Evolutionary conservation across 1,140 invertebrate species (phyloP), one percentile per base, ranked within the genome.

Genomic region (Zaprionus camerounensis): DNA sequence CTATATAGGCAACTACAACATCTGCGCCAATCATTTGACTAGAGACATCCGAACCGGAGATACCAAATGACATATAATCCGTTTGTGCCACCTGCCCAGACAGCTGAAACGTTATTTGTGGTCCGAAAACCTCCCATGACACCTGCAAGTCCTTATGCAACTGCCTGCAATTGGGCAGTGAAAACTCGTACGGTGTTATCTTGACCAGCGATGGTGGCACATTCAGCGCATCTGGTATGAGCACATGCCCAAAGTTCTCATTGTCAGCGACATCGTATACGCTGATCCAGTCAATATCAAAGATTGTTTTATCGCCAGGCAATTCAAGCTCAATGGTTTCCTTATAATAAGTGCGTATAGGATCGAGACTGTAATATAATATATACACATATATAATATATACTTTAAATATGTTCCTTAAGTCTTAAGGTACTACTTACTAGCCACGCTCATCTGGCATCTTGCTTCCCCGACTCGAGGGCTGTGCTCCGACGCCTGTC

Each of bases 401-500:
- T 24, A 5, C 5, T 5, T 5, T 12, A 53, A 26, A 2, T 22
- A 22, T n/a, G 38, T 28, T 9, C 0, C 5, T 5, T 26, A 26
- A 36, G 5, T 2, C 3, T 49, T 2, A 31, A 24, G 20, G 1
- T 9, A n/a, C 5, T 7, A 96, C 97, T 97, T 93, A 98, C 97
- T 98, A 98, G 95, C 97, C 97, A 79, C 96, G 95, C 94, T 99
- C 98, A 93, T 98, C 97, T 2, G 97, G 97, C 69, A 98, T 95
- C 94, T 96, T 96, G 36, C 92, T 94, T 1, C 97, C 97, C 76
- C 96, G 96, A 11, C 95, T 94, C 5, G 96, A 96, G 0, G 97
- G 97, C 91, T 97, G 96, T n/a, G 97, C 96, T 1, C 97, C 97
- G 65, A 96, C 95, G 6, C 98, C 98, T 11, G 97, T 95, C 96